Evolutionary conservation across 2,888 invertebrate species (phyloP), one percentile per base, ranked within the genome.

Genomic region (Apoda limacodes): DNA sequence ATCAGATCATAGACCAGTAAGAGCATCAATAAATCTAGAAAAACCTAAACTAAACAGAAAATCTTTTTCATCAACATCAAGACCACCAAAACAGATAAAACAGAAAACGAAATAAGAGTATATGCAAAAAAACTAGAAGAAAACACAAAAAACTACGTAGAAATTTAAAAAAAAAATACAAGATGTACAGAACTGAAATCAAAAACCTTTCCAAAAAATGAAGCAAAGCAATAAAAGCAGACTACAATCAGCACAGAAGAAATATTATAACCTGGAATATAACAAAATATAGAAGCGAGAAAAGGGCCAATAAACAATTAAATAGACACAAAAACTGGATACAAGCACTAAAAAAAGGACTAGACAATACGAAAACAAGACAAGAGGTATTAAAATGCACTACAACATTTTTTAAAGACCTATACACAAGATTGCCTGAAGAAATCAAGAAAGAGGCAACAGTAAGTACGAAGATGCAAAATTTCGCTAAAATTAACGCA

Each of bases 221-320:
- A 9, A 24, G 32, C 11, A 35, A 19, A 17, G n/a, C n/a, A n/a
- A n/a, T n/a, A n/a, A n/a, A n/a, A n/a, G n/a, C n/a, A n/a, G 34
- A 40, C 28, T 41, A 41, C 20, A 31, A 23, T 1, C 25, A 27
- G 2, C 26, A 39, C 26, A 28, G 32, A 25, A 5, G 25, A 13
- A 13, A 31, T 12, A 36, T 22, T 12, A 38, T 44, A 7, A 13
- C 31, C 32, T 40, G 17, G 27, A 39, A 44, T 25, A 27, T 44
- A 2, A 42, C 25, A 2, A 38, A 34, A 17, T 34, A 33, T 27
- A 34, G 37, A 32, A 41, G 40, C 23, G 11, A 23, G 4, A 42
- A 39, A 37, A 40, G 24, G 34, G 35, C 34, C 4, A 32, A 24
- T 9, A 39, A 34, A 24, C 28, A 37, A 27, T n/a, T 32, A 21